Evolutionary conservation across 2,888 invertebrate species (phyloP).

Genomic region (Isoperla grammatica): DNA sequence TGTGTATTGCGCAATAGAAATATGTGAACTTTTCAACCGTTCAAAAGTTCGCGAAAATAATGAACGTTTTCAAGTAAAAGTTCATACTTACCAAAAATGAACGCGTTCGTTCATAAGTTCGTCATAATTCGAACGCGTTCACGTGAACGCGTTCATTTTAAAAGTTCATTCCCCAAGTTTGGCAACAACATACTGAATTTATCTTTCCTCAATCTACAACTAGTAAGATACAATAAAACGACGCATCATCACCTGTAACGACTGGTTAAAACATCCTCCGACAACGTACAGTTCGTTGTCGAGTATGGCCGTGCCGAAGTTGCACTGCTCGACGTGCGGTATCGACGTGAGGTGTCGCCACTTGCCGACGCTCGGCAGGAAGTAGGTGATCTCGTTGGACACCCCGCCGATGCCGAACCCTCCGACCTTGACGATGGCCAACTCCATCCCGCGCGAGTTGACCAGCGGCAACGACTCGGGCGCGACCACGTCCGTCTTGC

Average conservation of each 20-base stretch:
- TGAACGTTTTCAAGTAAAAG: too few species aligned
- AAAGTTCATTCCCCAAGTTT: too few species aligned
- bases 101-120: too few species aligned
- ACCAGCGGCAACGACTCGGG: conserved; percentile 41
- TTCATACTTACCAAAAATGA: too few species aligned
- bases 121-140: too few species aligned
- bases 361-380: conserved; percentile 50
- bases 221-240: too few species aligned
- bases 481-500: conserved; percentile 13
- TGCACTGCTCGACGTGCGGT: conserved; percentile 68
- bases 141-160: too few species aligned
- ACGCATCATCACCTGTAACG: conserved; percentile 52
- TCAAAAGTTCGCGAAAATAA: too few species aligned
- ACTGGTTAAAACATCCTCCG: conserved; percentile 66
- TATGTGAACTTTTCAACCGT: too few species aligned
- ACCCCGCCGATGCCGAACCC: conserved; percentile 62
- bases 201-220: too few species aligned
- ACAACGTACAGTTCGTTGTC: conserved; percentile 63
- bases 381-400: conserved; percentile 63
- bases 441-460: conserved; percentile 62
- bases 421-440: conserved; percentile 61
- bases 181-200: too few species aligned
- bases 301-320: conserved; percentile 62
- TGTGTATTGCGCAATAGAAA: too few species aligned
- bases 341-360: conserved; percentile 63